Base-by-base conservation (phyloP, 2,888 invertebrate genomes). In the Dioctria rufipes region DNA sequence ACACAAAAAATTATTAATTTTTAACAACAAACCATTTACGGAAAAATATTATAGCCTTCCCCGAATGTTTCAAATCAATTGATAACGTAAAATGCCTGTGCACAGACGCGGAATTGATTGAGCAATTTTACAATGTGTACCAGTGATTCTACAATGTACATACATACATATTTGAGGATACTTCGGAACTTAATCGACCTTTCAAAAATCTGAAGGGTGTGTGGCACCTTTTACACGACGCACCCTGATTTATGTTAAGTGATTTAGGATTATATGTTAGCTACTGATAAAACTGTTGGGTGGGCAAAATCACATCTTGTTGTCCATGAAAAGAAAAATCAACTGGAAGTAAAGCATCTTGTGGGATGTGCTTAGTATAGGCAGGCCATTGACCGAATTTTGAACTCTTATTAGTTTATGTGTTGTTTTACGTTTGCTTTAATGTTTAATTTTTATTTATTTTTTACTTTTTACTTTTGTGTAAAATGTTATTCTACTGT, bases 61-160 rank as follows among this genome's bases (percentile, higher is more conserved):
- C 6, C n/a, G 11, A 58, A 61, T 61, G 25, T 37, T 61, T 61
- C 39, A 13, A 61, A 37, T 61, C 5, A 61, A 61, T 37, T 61
- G 4, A 61, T 8, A 25, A 61, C 37, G 61, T n/a, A 8, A 13
- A 11, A 61, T 61, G 37, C 37, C 51, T 69, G 69, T 51, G 40
- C 69, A 39, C 25, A 69, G 69, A 51, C 51, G 51, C 69, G 39
- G 51, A 69, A 69, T 69, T 69, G 69, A 69, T 69, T 69, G 69
- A 69, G 69, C 69, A 69, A 69, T 69, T 69, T 69, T 51, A 42
- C 54, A 39, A 69, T 51, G 69, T 54, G 69, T 69, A 37, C 25
- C 39, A 37, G 39, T 51, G 69, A 69, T 69, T 25, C 25, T 25
- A 25, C 25, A 25, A 25, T 25, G 25, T 25, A 25, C 25, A 25